Percentiles rank a stretch among this genome's conserved stretches.
phyloP scores from a whole-genome alignment of 1,140 invertebrate species.

The Leptinotarsa undecemlineata region DNA sequence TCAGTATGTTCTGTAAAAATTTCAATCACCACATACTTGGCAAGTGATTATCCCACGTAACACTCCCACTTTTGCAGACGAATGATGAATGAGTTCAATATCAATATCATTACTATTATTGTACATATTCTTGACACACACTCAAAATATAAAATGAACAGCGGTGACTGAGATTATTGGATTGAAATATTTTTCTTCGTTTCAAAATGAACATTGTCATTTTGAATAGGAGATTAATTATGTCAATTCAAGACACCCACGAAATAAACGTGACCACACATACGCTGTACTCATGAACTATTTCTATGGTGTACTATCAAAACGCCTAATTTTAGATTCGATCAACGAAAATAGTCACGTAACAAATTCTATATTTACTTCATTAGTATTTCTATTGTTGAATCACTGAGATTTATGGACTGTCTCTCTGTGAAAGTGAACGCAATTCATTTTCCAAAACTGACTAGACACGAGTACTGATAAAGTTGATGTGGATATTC shows the following conservation, averaged over 20 bases:
- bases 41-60: no score
- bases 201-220: conserved; percentile 9
- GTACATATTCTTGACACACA: no score
- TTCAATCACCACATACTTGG: no score
- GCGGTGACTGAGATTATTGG: no score
- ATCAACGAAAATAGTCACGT: conserved; percentile 23
- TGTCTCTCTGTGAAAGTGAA: conserved; percentile 4
- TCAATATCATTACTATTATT: no score
- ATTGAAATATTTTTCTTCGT: not conserved
- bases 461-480: no score
- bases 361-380: not conserved
- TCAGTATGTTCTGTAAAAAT: no score
- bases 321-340: conserved; percentile 19
- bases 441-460: not conserved
- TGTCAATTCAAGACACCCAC: conserved; percentile 12
- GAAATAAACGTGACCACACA: conserved; percentile 17
- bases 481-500: no score
- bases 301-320: conserved; percentile 16
- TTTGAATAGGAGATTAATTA: conserved; percentile 17
- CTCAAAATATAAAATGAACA: no score
- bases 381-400: conserved; percentile 21
- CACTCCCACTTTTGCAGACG: no score
- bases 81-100: no score
- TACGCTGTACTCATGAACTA: conserved; percentile 8
- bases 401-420: not conserved